Evolutionary conservation across 2,888 invertebrate species (phyloP).

Genomic region (Cheiracanthium punctorium): DNA sequence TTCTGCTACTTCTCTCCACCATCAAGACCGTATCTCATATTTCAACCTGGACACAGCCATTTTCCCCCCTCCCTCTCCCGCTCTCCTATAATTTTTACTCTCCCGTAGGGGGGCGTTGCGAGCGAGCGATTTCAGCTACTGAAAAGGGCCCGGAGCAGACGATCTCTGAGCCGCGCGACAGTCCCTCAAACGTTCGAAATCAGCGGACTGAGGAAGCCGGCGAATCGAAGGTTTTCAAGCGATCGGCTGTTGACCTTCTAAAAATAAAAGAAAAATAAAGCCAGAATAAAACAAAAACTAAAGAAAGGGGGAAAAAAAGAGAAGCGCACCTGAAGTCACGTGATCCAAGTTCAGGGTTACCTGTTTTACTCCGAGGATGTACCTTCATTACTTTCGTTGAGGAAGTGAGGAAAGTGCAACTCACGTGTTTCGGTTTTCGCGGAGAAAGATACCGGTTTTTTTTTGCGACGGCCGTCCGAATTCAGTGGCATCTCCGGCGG

Average conservation of each 20-base stretch:
- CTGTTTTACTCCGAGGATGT: background rate
- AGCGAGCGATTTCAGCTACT: background rate
- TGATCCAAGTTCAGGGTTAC: constrained; percentile 12
- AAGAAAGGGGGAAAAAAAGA: background rate
- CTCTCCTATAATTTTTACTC: background rate
- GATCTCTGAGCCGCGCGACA: constrained; percentile 4
- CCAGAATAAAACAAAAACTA: too few relatives aligned
- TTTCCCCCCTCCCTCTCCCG: background rate
- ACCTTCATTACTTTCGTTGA: constrained; percentile 8
- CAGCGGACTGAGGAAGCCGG: constrained; percentile 4
- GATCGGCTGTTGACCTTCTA: constrained; percentile 8
- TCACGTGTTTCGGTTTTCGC: background rate
- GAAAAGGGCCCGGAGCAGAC: constrained; percentile 2
- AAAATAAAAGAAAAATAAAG: background rate
- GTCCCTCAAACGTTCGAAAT: background rate
- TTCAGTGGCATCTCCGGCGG: background rate
- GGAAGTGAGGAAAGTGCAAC: background rate
- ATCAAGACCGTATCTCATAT: background rate
- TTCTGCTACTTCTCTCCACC: background rate
- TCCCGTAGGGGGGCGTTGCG: constrained; percentile 10
- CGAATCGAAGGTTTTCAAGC: constrained; percentile 10
- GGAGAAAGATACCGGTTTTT: background rate
- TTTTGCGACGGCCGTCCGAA: background rate
- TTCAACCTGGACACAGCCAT: constrained; percentile 1
- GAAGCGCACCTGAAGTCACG: constrained; percentile 11